Evolutionary conservation across 2,797 vertebrate species (phyloP).

Genomic region (Coreius guichenoti): DNA sequence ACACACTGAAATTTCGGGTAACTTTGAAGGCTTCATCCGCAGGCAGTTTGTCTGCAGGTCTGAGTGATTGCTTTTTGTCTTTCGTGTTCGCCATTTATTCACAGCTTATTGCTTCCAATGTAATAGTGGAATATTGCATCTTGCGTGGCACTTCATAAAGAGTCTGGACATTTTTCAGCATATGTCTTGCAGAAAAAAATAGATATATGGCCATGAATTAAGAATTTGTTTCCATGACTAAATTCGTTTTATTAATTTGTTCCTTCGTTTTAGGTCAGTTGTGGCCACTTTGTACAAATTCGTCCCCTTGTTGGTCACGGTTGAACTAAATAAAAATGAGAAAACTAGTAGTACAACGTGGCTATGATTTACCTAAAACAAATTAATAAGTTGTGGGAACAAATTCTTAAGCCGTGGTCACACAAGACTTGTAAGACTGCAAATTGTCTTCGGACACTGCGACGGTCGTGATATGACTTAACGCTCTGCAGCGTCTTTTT

Average conservation of each 20-base stretch:
- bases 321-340: not conserved
- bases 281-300: slow-evolving; percentile 19
- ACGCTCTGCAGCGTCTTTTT: too few species aligned
- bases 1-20: slow-evolving; percentile 44
- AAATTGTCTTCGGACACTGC: too few species aligned
- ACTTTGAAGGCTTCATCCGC: slow-evolving; percentile 59
- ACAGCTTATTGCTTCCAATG: slow-evolving; percentile 48
- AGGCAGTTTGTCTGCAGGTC: slow-evolving; percentile 43
- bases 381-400: not conserved
- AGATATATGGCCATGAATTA: not conserved
- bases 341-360: not conserved
- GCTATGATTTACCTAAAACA: not conserved
- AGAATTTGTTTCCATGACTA: not conserved
- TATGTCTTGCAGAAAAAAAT: not conserved
- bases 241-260: not conserved
- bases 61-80: slow-evolving; percentile 43
- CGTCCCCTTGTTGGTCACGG: not conserved
- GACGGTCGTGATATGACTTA: too few species aligned
- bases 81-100: slow-evolving; percentile 14
- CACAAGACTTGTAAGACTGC: too few species aligned
- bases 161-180: slow-evolving; percentile 33
- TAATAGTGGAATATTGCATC: slow-evolving; percentile 56
- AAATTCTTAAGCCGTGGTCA: too few species aligned
- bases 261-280: not conserved
- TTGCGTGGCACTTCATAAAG: slow-evolving; percentile 30